Percentiles rank a stretch among this genome's conserved stretches.
phyloP scores from a whole-genome alignment of 2,888 invertebrate species.

The Apamea epomidion region DNA sequence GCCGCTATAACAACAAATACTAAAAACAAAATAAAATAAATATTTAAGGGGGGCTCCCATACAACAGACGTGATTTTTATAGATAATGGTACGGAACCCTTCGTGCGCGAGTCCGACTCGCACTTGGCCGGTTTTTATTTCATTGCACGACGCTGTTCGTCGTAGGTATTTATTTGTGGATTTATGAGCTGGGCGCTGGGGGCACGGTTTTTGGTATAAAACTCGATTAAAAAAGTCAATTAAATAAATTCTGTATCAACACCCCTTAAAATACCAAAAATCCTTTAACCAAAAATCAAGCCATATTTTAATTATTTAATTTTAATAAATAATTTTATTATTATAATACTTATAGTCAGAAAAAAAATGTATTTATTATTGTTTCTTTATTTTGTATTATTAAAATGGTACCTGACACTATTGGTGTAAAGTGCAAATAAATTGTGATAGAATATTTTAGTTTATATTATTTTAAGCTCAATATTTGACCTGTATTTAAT shows the following conservation, averaged over 20 bases:
- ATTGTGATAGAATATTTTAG: conserved; percentile 74
- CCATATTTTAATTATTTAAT: conserved; percentile 32
- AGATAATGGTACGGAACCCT: too few relatives aligned
- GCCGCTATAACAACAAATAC: too few relatives aligned
- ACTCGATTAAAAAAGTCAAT: background rate
- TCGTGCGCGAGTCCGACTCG: too few relatives aligned
- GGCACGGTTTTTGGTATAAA: background rate
- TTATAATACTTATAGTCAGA: background rate
- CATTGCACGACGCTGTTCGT: background rate
- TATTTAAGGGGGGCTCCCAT: too few relatives aligned
- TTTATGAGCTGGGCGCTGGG: background rate
- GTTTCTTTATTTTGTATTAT: conserved; percentile 39
- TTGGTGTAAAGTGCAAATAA: conserved; percentile 64
- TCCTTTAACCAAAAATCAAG: conserved; percentile 39
- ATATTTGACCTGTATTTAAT: conserved; percentile 65
- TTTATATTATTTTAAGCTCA: conserved; percentile 69
- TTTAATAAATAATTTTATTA: conserved; percentile 11
- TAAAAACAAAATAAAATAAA: too few relatives aligned
- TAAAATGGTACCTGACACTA: conserved; percentile 69
- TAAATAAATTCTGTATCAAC: background rate
- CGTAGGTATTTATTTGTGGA: background rate
- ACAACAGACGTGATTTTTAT: too few relatives aligned
- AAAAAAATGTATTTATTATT: conserved; percentile 27
- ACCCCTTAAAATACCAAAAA: conserved; percentile 1
- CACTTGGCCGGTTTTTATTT: too few relatives aligned